Conservation (phyloP, 2,888 invertebrate species). For the Nezara viridula region DNA sequence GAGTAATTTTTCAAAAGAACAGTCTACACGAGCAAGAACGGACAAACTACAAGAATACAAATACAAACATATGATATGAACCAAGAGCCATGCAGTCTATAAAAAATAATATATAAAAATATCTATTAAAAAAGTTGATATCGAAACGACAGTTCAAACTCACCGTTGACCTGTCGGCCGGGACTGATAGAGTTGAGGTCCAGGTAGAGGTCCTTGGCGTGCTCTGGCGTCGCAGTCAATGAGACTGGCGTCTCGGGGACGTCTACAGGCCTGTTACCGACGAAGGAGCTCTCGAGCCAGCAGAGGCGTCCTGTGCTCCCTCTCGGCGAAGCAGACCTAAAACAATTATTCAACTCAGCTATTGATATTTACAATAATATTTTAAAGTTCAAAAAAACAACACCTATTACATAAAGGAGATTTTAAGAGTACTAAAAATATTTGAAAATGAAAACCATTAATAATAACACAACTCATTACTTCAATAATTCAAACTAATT, state of each 20-base stretch:
- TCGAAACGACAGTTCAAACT: slow-evolving; percentile 44
- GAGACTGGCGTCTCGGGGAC: slow-evolving; percentile 85
- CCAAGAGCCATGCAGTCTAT: slow-evolving; percentile 14
- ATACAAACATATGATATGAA: not conserved
- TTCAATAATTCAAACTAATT: too few relatives aligned
- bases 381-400: too few relatives aligned
- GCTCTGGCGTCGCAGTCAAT: slow-evolving; percentile 62
- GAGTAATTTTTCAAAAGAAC: not conserved
- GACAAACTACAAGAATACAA: not conserved
- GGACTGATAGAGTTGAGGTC: slow-evolving; percentile 64
- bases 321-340: slow-evolving; percentile 70
- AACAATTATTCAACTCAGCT: not conserved
- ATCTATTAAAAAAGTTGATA: not conserved
- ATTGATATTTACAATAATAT: not conserved
- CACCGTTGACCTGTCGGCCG: slow-evolving; percentile 64
- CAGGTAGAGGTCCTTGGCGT: slow-evolving; percentile 65
- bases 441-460: too few relatives aligned
- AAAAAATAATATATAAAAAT: not conserved
- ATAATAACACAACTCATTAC: too few relatives aligned
- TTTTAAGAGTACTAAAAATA: too few relatives aligned
- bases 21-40: not conserved
- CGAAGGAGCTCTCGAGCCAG: slow-evolving; percentile 95
- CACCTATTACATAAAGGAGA: too few relatives aligned
- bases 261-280: slow-evolving; percentile 86
- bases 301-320: slow-evolving; percentile 81